phyloP scores from a whole-genome alignment of 2,113 vertebrate species.

The Elaphurus davidianus region DNA sequence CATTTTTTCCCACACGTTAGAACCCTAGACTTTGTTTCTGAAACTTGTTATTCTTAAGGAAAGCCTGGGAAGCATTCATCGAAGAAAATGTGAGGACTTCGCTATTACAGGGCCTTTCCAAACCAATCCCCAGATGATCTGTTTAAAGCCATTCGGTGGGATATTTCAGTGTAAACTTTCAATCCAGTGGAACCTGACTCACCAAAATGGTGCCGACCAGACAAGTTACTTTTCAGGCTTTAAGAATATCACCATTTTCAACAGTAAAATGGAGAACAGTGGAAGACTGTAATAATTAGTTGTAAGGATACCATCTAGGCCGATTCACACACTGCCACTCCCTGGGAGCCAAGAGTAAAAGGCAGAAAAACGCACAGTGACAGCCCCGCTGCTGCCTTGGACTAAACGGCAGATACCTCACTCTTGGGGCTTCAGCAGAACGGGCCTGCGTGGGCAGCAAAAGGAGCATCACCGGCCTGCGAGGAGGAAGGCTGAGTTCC shows the following conservation, averaged over 20 bases:
- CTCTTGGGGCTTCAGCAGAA: not conserved
- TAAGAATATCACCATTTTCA: not conserved
- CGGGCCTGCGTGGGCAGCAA: not conserved
- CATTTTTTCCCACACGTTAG: not conserved
- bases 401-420: not conserved
- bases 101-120: not conserved
- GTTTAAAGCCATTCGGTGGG: not conserved
- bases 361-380: not conserved
- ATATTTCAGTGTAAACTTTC: not conserved
- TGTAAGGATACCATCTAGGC: not conserved
- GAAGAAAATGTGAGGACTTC: not conserved
- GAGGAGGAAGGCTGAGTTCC: not conserved
- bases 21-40: not conserved
- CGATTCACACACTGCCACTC: not conserved
- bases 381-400: not conserved
- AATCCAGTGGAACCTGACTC: not conserved
- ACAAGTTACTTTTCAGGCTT: not conserved
- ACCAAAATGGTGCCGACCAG: not conserved
- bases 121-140: not conserved
- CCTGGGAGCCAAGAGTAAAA: constrained; percentile 14
- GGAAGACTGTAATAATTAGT: not conserved
- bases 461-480: not conserved
- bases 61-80: not conserved
- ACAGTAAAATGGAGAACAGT: not conserved
- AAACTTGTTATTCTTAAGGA: not conserved